A percentile compares a stretch with the other conserved stretches of the same genome.
Conservation (phyloP, 2,797 vertebrate species). For the Gymnocypris eckloni region DNA sequence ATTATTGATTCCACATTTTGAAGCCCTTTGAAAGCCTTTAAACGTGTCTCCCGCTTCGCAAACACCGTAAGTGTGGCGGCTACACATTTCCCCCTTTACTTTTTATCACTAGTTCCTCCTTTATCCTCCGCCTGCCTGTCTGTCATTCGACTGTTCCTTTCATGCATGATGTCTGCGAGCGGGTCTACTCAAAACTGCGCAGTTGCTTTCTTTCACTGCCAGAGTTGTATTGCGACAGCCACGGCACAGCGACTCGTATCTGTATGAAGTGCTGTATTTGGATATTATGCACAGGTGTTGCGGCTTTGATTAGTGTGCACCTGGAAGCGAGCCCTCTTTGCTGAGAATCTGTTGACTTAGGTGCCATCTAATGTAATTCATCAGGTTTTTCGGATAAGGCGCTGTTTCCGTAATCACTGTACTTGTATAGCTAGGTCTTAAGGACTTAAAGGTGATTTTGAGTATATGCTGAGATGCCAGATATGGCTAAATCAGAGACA, state of each 20-base stretch:
- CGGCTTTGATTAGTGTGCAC: conserved; percentile 58
- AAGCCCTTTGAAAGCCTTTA: conserved; percentile 65
- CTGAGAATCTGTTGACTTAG: conserved; percentile 50
- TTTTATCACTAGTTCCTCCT: conserved; percentile 39
- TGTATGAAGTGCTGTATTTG: conserved; percentile 51
- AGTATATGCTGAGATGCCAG: conserved; percentile 13
- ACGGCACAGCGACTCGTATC: not conserved
- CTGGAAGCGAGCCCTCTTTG: conserved; percentile 58
- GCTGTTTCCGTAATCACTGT: conserved; percentile 27
- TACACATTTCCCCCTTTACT: conserved; percentile 35
- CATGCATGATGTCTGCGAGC: conserved; percentile 49
- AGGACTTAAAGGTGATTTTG: conserved; percentile 39
- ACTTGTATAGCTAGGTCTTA: conserved; percentile 43
- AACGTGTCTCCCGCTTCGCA: conserved; percentile 40
- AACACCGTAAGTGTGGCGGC: conserved; percentile 15
- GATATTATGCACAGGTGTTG: conserved; percentile 59
- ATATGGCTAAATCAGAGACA: not conserved
- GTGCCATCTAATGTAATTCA: conserved; percentile 47
- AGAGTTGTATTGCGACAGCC: conserved; percentile 16
- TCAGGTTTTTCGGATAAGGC: conserved; percentile 45
- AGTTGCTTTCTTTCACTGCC: conserved; percentile 60
- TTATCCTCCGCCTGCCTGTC: conserved; percentile 53
- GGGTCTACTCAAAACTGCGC: conserved; percentile 55
- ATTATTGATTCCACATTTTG: conserved; percentile 33
- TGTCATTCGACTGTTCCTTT: conserved; percentile 40